Percentiles rank a stretch among this genome's conserved stretches.
Evolutionary conservation across 2,888 invertebrate species (phyloP).

Genomic region (Gerosis bhagava): DNA sequence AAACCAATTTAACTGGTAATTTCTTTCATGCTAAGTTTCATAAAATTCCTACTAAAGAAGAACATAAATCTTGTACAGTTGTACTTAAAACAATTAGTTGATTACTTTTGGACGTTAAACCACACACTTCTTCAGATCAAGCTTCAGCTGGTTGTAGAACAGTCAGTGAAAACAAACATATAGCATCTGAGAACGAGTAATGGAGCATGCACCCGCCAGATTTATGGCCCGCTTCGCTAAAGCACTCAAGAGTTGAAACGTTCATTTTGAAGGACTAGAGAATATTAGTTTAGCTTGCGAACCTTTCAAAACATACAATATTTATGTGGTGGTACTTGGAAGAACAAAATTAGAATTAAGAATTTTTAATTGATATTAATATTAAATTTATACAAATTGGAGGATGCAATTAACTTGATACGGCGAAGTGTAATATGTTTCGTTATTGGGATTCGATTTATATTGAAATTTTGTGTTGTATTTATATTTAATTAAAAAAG

Average conservation of each 20-base stretch:
- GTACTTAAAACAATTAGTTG: slow-evolving; percentile 20
- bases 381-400: background rate
- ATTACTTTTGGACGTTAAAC: slow-evolving; percentile 17
- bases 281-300: slow-evolving; percentile 41
- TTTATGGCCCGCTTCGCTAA: slow-evolving; percentile 43
- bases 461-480: too few species aligned
- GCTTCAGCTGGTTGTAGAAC: slow-evolving; percentile 14
- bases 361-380: slow-evolving; percentile 11
- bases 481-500: too few species aligned
- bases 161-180: slow-evolving; percentile 27
- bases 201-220: slow-evolving; percentile 45
- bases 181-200: slow-evolving; percentile 37
- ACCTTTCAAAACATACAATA: slow-evolving; percentile 37
- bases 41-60: too few species aligned
- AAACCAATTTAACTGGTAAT: too few species aligned
- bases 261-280: slow-evolving; percentile 44
- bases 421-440: too few species aligned
- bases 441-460: too few species aligned
- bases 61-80: too few species aligned
- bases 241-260: slow-evolving; percentile 43
- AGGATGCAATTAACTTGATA: slow-evolving; percentile 1
- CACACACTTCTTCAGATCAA: slow-evolving; percentile 18
- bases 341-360: slow-evolving; percentile 20
- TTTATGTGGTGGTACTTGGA: slow-evolving; percentile 30
- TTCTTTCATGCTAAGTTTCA: too few species aligned